A percentile compares a stretch with the other conserved stretches of the same genome.
Conservation (phyloP, 2,888 invertebrate species). For the Dynastes tityus region DNA sequence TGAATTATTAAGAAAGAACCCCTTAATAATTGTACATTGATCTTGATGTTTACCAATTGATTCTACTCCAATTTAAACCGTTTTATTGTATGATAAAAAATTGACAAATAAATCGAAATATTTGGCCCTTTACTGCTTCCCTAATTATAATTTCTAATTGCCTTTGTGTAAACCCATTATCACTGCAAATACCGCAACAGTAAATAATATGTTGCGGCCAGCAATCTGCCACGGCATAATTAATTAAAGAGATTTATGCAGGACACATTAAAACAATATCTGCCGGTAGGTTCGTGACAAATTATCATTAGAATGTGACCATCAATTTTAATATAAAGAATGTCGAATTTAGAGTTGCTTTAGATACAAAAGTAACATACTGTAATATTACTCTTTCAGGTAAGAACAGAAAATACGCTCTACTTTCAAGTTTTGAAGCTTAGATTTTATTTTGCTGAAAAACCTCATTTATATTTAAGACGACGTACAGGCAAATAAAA, state of each 20-base stretch:
- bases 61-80: no score
- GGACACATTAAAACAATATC: slow-evolving; percentile 44
- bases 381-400: not conserved
- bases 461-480: no score
- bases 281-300: slow-evolving; percentile 24
- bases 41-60: no score
- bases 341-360: slow-evolving; percentile 23
- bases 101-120: no score
- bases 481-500: not conserved
- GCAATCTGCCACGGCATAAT: slow-evolving; percentile 35
- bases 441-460: no score
- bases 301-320: slow-evolving; percentile 8
- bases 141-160: slow-evolving; percentile 18
- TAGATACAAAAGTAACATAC: slow-evolving; percentile 2
- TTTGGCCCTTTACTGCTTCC: not conserved
- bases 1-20: no score
- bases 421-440: no score
- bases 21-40: no score
- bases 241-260: slow-evolving; percentile 40
- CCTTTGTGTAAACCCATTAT: slow-evolving; percentile 10
- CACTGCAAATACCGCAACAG: slow-evolving; percentile 20
- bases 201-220: slow-evolving; percentile 30
- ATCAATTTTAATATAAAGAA: slow-evolving; percentile 39
- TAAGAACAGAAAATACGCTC: not conserved
- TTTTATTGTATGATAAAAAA: no score